Base-by-base conservation (phyloP, 2,888 invertebrate species). In the Cantharis flavilabris region DNA sequence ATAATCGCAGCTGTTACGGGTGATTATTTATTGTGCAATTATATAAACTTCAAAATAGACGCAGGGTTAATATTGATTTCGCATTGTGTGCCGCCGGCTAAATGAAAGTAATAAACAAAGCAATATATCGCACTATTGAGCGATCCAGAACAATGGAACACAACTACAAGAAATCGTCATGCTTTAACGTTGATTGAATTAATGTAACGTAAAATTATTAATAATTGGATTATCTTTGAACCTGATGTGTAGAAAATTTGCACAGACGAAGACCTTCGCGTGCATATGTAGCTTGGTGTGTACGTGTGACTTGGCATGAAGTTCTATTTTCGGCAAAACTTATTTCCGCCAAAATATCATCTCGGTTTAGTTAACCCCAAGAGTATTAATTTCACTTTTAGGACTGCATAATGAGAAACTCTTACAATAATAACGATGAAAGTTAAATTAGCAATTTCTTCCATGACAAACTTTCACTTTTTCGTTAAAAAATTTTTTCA, bases 71-170 rank as follows among this genome's bases (percentile, higher is more conserved):
- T 67, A 67, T 67, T 26, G 65, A 67, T 67, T 67, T 20, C 49
- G 49, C 49, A 49, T 49, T 49, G 49, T 67, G 65, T 67, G 65
- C 23, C 18, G 65, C 11, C 23, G 65, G 65, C 26, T 20, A 67
- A 23, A 67, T 67, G 26, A 67, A 67, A 67, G 65, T 67, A 67
- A 67, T 67, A 67, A 67, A 67, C 26, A 67, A 26, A 67, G 65
- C 65, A 64, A 64, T 64, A 64, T 64, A 64, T 64, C 64, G 64
- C 64, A 49, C 49, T 49, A 49, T 49, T 49, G 49, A 49, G n/a
- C 49, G 64, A 64, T 23, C 13, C 26, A 67, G n/a, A 67, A 67
- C 65, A 67, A 67, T 67, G 26, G 65, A 23, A 49, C 65, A 67
- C 9, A 23, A 67, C 26, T 26, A 67, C 23, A 67, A 67, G 49